A percentile compares a stretch with the other conserved stretches of the same genome.
Conservation (phyloP, 2,888 invertebrate genomes). For the Drosophila affinis region DNA sequence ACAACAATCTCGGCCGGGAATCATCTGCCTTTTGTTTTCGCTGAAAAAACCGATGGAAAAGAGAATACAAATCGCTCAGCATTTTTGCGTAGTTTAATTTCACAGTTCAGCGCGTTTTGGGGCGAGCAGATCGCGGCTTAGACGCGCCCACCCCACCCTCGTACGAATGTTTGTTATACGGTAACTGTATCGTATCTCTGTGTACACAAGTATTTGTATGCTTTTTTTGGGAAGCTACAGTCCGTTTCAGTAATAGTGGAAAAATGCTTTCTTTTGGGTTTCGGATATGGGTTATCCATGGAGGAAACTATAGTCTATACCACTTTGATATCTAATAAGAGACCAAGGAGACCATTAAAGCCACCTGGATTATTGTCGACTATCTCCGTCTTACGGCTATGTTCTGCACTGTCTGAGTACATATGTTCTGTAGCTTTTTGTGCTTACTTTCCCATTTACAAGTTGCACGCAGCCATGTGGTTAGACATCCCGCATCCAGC, state of each 20-base stretch:
- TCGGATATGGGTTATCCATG: no score
- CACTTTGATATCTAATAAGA: no score
- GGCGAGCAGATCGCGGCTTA: slow-evolving; percentile 60
- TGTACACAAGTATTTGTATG: slow-evolving; percentile 19
- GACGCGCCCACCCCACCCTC: slow-evolving; percentile 61
- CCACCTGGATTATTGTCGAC: no score
- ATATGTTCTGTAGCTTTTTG: background rate
- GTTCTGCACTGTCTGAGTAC: background rate
- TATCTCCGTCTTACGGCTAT: background rate
- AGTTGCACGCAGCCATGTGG: slow-evolving; percentile 13
- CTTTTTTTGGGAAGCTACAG: slow-evolving; percentile 8
- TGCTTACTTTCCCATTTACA: slow-evolving; percentile 28
- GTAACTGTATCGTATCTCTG: slow-evolving; percentile 6
- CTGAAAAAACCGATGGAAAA: slow-evolving; percentile 3
- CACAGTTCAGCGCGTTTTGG: slow-evolving; percentile 76
- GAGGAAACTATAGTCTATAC: no score
- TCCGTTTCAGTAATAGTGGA: background rate
- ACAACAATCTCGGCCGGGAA: slow-evolving; percentile 26
- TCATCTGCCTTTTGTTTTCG: slow-evolving; percentile 41
- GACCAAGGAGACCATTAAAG: no score
- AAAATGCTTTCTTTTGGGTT: background rate
- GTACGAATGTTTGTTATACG: slow-evolving; percentile 2
- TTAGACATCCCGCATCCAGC: background rate
- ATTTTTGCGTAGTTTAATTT: slow-evolving; percentile 73
- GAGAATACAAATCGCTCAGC: slow-evolving; percentile 24